Evolutionary conservation across 2,797 vertebrate genomes (phyloP).

Genomic region (Lepilemur septentrionalis): DNA sequence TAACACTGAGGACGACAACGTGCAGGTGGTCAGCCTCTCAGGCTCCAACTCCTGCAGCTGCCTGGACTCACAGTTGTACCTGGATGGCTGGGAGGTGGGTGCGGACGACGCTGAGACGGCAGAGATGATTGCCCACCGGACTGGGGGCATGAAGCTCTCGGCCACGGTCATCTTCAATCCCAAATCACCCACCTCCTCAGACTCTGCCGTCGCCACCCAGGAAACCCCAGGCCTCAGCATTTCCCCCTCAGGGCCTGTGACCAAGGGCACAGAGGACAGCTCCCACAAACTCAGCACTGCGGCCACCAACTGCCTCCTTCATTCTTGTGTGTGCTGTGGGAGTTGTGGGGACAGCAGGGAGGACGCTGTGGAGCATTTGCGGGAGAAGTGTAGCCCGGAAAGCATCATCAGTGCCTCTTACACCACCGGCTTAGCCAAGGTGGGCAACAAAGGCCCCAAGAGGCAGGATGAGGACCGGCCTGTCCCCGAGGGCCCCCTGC

Average conservation of each 20-base stretch:
- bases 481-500: constrained; percentile 73
- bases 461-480: constrained; percentile 81
- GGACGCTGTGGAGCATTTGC: constrained; percentile 85
- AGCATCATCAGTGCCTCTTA: constrained; percentile 89
- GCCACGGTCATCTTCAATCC: constrained; percentile 99
- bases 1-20: constrained; percentile 68
- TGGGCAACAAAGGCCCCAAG: constrained; percentile 80
- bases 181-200: constrained; percentile 89
- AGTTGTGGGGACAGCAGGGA: constrained; percentile 92
- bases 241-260: constrained; percentile 73
- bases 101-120: constrained; percentile 89
- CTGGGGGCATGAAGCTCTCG: constrained; percentile 98
- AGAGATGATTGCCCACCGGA: constrained; percentile 95
- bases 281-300: constrained; percentile 85
- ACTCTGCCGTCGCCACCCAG: constrained; percentile 83
- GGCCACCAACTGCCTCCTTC: constrained; percentile 94
- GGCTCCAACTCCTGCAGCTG: constrained; percentile 84
- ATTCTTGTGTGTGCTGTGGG: constrained; percentile 97
- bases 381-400: constrained; percentile 84
- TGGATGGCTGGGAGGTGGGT: constrained; percentile 91
- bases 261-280: constrained; percentile 73
- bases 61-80: constrained; percentile 86
- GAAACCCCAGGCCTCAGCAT: constrained; percentile 82
- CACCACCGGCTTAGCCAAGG: constrained; percentile 81
- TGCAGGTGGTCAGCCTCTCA: constrained; percentile 74